Evolutionary conservation across 2,888 invertebrate genomes (phyloP).

Genomic region (Punctoribates punctum): DNA sequence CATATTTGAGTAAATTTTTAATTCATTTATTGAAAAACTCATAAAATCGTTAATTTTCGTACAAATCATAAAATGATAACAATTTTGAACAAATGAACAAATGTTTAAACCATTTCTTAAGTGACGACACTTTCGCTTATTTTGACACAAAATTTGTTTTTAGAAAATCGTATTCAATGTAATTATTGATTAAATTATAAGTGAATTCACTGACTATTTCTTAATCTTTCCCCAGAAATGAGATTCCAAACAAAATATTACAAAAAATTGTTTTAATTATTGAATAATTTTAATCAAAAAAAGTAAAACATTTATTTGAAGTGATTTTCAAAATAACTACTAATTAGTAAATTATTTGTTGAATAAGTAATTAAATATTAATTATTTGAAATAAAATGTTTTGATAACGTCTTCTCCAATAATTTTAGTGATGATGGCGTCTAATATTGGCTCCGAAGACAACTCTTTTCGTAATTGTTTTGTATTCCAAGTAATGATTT

Average conservation of each 20-base stretch:
- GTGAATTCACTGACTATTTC: background rate
- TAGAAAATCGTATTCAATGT: background rate
- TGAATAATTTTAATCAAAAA: too few relatives aligned
- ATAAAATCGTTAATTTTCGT: background rate
- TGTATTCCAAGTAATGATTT: conserved; percentile 72
- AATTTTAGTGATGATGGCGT: background rate
- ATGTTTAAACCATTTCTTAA: background rate
- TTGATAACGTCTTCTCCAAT: conserved; percentile 10
- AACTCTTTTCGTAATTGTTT: background rate
- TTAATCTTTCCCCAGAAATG: too few relatives aligned
- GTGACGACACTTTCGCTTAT: background rate
- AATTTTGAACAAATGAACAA: conserved; percentile 1
- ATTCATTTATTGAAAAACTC: background rate
- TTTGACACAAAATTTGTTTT: background rate
- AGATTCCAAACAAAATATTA: too few relatives aligned
- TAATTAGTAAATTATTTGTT: conserved; percentile 7
- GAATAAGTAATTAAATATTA: background rate
- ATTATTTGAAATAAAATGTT: conserved; percentile 24
- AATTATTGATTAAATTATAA: background rate
- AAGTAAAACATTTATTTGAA: background rate
- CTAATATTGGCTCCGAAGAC: background rate
- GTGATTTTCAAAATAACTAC: background rate
- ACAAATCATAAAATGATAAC: background rate
- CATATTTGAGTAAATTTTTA: background rate
- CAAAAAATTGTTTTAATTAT: too few relatives aligned